Conservation (phyloP, 1,140 invertebrate species). For the Colletes gigas region DNA sequence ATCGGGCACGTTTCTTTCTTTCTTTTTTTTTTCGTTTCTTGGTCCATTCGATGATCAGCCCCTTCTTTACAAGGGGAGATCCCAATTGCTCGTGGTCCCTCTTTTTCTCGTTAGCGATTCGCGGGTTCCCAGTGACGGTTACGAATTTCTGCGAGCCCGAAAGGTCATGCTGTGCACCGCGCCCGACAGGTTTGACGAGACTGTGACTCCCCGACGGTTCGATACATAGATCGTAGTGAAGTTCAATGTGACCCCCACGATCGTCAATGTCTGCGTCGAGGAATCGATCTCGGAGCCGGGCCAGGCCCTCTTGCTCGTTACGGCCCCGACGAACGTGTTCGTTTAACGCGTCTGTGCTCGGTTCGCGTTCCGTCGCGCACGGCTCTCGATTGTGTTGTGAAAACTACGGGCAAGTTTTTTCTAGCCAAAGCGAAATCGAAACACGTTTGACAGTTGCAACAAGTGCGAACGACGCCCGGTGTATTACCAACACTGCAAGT, state of each 20-base stretch:
- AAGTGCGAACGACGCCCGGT: no score
- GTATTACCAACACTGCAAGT: no score
- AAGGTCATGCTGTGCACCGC: conserved; percentile 11
- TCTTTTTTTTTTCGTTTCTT: not conserved
- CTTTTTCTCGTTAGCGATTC: not conserved
- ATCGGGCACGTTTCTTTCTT: not conserved
- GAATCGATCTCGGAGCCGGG: conserved; percentile 6
- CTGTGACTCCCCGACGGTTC: conserved; percentile 2
- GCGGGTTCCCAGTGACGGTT: conserved; percentile 19
- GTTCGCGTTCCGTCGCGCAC: conserved; percentile 24
- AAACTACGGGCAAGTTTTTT: not conserved
- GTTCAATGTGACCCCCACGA: conserved; percentile 2
- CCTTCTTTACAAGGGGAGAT: no score
- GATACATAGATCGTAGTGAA: conserved; percentile 18
- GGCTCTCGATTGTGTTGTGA: not conserved
- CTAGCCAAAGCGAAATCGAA: no score
- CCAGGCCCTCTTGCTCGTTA: not conserved
- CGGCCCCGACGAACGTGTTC: not conserved
- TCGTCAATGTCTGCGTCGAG: conserved; percentile 22
- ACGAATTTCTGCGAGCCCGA: not conserved
- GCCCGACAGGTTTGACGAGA: not conserved
- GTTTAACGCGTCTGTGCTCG: conserved; percentile 24
- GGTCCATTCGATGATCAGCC: no score
- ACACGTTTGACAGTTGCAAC: no score
- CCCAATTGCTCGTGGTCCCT: no score